Base-by-base conservation (phyloP, 2,113 vertebrate genomes). In the Lophochroa leadbeateri region DNA sequence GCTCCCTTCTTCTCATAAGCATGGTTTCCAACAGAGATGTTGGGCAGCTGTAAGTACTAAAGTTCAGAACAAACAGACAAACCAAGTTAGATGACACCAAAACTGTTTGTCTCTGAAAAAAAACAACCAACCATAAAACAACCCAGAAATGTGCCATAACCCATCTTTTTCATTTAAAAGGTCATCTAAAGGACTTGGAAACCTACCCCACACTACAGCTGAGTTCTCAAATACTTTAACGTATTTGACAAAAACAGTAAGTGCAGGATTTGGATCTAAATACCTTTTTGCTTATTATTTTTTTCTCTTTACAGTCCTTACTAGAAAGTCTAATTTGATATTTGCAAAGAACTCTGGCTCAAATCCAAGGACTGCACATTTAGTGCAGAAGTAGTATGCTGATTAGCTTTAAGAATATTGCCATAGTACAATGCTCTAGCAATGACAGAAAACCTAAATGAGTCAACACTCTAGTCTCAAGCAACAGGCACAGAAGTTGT, bases 1-100 rank as follows among this genome's bases (percentile, higher is more conserved):
- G 78, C 92, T 18, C 98, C 98, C 39, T 65, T 97, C 81, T 80
- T 98, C 97, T 98, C 98, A 39, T 99, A 99, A 3, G 98, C 99
- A 4, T 99, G 99, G 78, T 99, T 99, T 63, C 99, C 99, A 57
- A 99, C 93, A 1, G 98, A 99, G 65, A 99, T 92, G 70, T 98
- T 98, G 67, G 96, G 98, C 23, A 99, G 98, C 70, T 98, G 97
- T 71, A 98, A 95, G 86, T 98, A 99, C 99, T 99, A 41, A 68
- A 79, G 44, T 95, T 92, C 90, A 75, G 80, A 95, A 95, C 47
- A 93, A 55, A 69, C 15, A 79, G 44, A 89, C 35, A 91, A 88
- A 81, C 9, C 4, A 90, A 39, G 31, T 87, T 57, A 86, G 47
- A 64, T 7, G 10, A 8, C 61, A 86, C 31, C 47, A 61, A 70